Percentiles rank a stretch among this genome's conserved stretches.
Conservation (phyloP, 1,140 invertebrate species). For the Tribolium castaneum region DNA sequence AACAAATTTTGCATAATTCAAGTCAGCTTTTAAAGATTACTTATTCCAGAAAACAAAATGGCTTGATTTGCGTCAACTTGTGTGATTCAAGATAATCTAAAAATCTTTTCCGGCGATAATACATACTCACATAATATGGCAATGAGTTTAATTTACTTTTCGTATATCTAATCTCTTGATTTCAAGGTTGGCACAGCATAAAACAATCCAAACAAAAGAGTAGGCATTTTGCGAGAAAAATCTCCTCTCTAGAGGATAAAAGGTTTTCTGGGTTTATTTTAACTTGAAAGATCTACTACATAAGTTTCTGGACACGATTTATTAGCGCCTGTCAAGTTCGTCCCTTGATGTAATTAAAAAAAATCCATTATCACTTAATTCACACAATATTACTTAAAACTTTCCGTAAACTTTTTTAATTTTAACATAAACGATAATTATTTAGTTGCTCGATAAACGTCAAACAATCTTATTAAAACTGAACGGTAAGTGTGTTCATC, state of each 20-base stretch:
- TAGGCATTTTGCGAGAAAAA: not conserved
- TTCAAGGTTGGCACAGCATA: not conserved
- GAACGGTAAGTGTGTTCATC: not conserved
- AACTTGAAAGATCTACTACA: not conserved
- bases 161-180: not conserved
- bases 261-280: not conserved
- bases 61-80: too few relatives aligned
- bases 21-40: too few relatives aligned
- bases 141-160: not conserved
- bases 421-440: not conserved
- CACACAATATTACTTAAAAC: not conserved
- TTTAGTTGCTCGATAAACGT: not conserved
- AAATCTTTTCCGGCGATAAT: not conserved
- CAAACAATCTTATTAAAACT: slow-evolving; percentile 5
- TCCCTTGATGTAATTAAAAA: not conserved
- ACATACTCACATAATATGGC: too few relatives aligned
- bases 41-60: too few relatives aligned
- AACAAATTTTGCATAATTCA: too few relatives aligned
- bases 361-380: not conserved
- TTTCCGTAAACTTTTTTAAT: not conserved
- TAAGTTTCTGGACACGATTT: not conserved
- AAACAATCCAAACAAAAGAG: not conserved
- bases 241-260: not conserved
- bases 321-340: too few relatives aligned
- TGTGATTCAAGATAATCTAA: too few relatives aligned